Evolutionary conservation across 2,888 invertebrate genomes (phyloP).

Genomic region (Eupithecia exiguata): DNA sequence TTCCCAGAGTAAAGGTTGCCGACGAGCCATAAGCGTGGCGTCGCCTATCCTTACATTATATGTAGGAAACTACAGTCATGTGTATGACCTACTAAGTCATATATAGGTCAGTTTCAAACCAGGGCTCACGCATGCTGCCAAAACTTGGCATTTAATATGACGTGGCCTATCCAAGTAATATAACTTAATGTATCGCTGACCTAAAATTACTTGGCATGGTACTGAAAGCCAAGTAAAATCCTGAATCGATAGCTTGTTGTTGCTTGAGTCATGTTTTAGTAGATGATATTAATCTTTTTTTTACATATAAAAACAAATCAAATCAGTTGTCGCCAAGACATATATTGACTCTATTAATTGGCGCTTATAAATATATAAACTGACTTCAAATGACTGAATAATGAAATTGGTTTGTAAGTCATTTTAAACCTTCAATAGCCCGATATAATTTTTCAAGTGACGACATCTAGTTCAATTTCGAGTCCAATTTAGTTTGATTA

Average conservation of each 20-base stretch:
- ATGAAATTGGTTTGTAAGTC: too few species aligned
- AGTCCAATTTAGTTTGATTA: too few species aligned
- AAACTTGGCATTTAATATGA: constrained; percentile 71
- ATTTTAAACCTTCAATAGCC: too few species aligned
- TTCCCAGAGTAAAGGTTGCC: too few species aligned
- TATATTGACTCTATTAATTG: too few species aligned
- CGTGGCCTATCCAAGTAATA: constrained; percentile 71
- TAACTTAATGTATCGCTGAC: constrained; percentile 73
- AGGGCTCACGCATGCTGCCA: constrained; percentile 65
- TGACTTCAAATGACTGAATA: too few species aligned
- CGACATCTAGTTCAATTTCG: too few species aligned
- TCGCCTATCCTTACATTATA: neutral
- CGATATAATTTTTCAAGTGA: too few species aligned
- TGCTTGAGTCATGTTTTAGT: neutral
- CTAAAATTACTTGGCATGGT: constrained; percentile 74
- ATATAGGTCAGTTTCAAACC: constrained; percentile 56
- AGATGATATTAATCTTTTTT: too few species aligned
- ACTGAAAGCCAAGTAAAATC: constrained; percentile 19
- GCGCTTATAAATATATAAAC: too few species aligned
- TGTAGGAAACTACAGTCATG: neutral
- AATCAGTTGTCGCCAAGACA: too few species aligned
- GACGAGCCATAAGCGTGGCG: neutral
- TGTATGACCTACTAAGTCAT: neutral
- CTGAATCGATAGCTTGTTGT: constrained; percentile 23
- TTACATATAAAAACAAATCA: too few species aligned